Base-by-base conservation (phyloP, 2,888 invertebrate species). In the Tinea trinotella region DNA sequence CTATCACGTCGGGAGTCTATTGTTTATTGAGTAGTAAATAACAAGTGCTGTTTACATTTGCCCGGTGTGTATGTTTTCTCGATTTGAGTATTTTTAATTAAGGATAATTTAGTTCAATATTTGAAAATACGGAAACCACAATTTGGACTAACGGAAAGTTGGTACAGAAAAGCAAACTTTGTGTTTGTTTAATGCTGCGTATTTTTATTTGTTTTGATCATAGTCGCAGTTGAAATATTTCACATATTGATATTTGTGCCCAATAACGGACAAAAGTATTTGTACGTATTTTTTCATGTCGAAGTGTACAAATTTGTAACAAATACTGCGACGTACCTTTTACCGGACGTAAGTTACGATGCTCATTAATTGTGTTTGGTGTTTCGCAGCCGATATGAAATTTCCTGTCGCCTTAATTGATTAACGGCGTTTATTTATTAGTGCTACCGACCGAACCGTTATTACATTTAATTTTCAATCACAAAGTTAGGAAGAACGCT, bases 341-440 rank as follows among this genome's bases (percentile, higher is more conserved):
- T 15, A 17, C 19, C 3, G 10, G 19, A 4, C 50, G 24, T 50
- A 50, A 50, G 13, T 50, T 24, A 50, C 50, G 24, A 15, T 19
- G 18, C 15, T 24, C 13, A 48, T 50, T 50, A 50, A 22, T 50
- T 50, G 22, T 24, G 24, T 24, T 22, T 24, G 17, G 24, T 50
- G 24, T 50, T 24, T 19, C 50, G 50, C 50, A 20, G 20, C 24
- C 50, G 50, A 50, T 50, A 50, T 50, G 50, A 50, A 50, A 50
- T 24, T 50, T 48, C 30, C 50, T 50, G 50, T 50, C 22, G 24
- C 24, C 24, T 24, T 50, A 50, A 50, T 50, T 50, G 50, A 50
- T 50, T 50, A 50, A 50, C 15, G 50, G 15, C 18, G 50, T 50
- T 24, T 50, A 50, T 50, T 50, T 50, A 50, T 50, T 50, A 20